Conservation (phyloP, 2,888 invertebrate species). For the Diaphora mendica region DNA sequence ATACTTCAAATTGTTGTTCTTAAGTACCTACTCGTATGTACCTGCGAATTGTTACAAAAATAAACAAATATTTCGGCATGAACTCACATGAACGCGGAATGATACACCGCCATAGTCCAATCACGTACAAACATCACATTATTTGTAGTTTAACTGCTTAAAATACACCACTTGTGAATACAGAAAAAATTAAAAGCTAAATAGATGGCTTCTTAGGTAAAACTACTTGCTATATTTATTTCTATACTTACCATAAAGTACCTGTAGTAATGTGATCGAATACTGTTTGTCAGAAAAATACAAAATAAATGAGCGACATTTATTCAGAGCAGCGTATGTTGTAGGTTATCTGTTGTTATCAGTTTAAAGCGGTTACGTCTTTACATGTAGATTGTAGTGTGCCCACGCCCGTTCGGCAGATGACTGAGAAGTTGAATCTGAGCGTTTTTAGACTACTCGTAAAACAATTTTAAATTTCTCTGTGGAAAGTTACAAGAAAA, state of each 20-base stretch:
- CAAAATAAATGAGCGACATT: conserved; percentile 58
- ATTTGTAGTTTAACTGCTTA: conserved; percentile 29
- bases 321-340: conserved; percentile 68
- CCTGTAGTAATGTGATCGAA: conserved; percentile 32
- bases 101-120: conserved; percentile 25
- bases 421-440: conserved; percentile 63
- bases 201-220: background rate
- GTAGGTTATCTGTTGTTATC: conserved; percentile 78
- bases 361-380: conserved; percentile 73
- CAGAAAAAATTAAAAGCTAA: background rate
- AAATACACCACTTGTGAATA: conserved; percentile 20
- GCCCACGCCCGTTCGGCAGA: conserved; percentile 74
- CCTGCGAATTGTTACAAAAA: conserved; percentile 41
- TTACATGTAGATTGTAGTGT: conserved; percentile 76
- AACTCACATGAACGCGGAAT: conserved; percentile 27
- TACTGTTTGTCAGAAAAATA: conserved; percentile 44
- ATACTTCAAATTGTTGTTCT: conserved; percentile 9
- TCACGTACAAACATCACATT: conserved; percentile 37
- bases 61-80: conserved; percentile 31
- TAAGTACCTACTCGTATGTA: conserved; percentile 29
- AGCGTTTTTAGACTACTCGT: conserved; percentile 38
- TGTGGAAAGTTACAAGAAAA: background rate
- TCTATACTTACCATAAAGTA: conserved; percentile 17
- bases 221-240: background rate
- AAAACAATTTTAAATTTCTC: background rate